Evolutionary conservation across 2,113 vertebrate species (phyloP).

Genomic region (Zeus faber): DNA sequence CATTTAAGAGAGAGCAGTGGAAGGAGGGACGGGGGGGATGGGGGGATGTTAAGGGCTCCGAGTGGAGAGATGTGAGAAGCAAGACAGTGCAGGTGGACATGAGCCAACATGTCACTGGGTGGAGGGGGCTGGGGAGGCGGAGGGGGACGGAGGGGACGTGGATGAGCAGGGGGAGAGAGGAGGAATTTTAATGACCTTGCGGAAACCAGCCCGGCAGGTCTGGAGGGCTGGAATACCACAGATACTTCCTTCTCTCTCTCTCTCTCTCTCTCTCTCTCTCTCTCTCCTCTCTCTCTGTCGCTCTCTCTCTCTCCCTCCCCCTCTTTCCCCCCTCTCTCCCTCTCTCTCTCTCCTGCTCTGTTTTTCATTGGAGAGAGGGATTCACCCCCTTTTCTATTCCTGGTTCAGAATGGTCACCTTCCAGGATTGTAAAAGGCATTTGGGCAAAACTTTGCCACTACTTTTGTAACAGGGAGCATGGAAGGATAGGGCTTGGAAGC

Average conservation of each 20-base stretch:
- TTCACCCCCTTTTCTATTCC: neutral
- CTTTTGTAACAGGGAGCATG: neutral
- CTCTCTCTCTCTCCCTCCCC: neutral
- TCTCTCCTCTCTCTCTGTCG: neutral
- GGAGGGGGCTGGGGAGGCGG: constrained; percentile 20
- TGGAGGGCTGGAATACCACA: constrained; percentile 61
- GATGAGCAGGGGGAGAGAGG: constrained; percentile 38
- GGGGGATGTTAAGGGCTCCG: neutral
- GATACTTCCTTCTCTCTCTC: constrained; percentile 45
- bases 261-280: constrained; percentile 1
- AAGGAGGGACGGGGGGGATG: constrained; percentile 7
- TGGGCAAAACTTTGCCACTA: neutral
- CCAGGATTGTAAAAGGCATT: neutral
- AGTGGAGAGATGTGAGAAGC: constrained; percentile 1
- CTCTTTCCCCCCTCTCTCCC: neutral
- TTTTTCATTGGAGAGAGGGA: neutral
- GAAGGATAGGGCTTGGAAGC: no score
- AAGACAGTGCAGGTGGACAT: constrained; percentile 53
- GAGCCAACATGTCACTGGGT: constrained; percentile 58
- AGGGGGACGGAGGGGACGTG: neutral
- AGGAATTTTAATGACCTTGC: constrained; percentile 72
- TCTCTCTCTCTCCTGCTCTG: neutral
- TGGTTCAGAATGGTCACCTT: neutral
- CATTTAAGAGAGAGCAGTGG: constrained; percentile 12
- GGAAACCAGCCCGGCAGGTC: constrained; percentile 71